phyloP scores from a whole-genome alignment of 2,113 vertebrate species.

The Peromyscus maniculatus region DNA sequence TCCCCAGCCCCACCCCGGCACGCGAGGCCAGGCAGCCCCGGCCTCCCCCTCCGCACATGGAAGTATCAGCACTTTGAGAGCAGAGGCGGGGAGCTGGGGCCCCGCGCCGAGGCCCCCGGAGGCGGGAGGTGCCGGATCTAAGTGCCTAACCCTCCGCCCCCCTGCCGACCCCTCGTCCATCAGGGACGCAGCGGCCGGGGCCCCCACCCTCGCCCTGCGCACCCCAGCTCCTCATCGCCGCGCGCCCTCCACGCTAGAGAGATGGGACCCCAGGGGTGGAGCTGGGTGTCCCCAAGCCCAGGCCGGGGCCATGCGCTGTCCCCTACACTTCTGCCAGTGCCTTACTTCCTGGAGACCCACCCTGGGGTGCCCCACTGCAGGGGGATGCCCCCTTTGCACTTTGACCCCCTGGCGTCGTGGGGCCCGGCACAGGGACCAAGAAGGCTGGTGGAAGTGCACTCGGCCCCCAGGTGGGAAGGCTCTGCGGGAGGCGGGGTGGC shows the following conservation, averaged over 20 bases:
- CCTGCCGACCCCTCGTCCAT: conserved; percentile 51
- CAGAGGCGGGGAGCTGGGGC: neutral
- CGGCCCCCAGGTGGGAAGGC: neutral
- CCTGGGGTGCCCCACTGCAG: conserved; percentile 48
- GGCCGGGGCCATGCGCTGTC: conserved; percentile 4
- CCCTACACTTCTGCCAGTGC: conserved; percentile 81
- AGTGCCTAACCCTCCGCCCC: conserved; percentile 79
- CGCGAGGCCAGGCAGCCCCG: neutral
- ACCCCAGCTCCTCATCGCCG: conserved; percentile 46
- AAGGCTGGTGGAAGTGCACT: neutral
- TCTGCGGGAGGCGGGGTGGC: neutral
- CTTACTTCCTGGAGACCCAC: conserved; percentile 82
- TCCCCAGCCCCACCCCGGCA: conserved; percentile 1
- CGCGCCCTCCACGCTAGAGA: conserved; percentile 52
- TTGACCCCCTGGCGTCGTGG: conserved; percentile 53
- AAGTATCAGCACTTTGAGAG: conserved; percentile 84
- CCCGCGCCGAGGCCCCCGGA: neutral
- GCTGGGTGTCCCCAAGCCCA: conserved; percentile 15
- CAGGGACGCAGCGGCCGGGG: conserved; percentile 46
- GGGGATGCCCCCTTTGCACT: conserved; percentile 73
- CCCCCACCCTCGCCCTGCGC: neutral
- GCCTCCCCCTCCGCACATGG: conserved; percentile 81
- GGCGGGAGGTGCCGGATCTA: conserved; percentile 75
- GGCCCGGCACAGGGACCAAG: conserved; percentile 57
- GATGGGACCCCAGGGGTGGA: conserved; percentile 28